Base-by-base conservation (phyloP, 2,113 vertebrate species). In the Erpornis zantholeuca region DNA sequence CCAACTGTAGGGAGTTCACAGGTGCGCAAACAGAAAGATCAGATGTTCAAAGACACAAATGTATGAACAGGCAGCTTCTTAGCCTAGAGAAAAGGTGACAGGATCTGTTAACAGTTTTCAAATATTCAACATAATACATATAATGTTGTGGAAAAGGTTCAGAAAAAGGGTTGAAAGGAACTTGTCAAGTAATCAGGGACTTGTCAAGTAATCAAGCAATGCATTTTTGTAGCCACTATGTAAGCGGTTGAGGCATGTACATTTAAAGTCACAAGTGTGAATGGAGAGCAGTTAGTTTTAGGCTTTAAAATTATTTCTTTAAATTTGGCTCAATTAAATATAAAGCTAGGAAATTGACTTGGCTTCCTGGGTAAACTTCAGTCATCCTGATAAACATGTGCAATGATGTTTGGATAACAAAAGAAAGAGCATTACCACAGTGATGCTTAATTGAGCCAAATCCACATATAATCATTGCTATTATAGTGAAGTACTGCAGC, bases 391-490 rank as follows among this genome's bases (percentile, higher is more conserved):
- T 80, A 78, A 96, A 80, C 63, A 61, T 11, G 45, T 77, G 45
- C 68, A 96, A 60, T 77, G 90, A 31, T 78, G 69, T 82, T 77
- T 80, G 64, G 68, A 81, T 93, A 91, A 97, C 72, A 96, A 97
- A 97, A 90, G 72, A 71, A 36, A 65, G 44, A 52, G 40, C 53
- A 95, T 96, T 96, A 88, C 76, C 36, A 78, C 82, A 72, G 96
- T 78, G 92, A 94, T 91, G 84, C 56, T 90, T 97, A 97, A 94
- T 92, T 95, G 95, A 90, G 49, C 73, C 61, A 89, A 93, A 90
- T 93, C 85, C 80, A 86, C 65, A n/a, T 76, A 47, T 56, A 88
- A 89, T 85, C 25, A n/a, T 95, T 94, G 47, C 45, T 81, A 93
- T 95, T 66, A 72, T 54, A 47, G 36, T 90, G 79, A 86, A 90